phyloP scores from a whole-genome alignment of 2,797 vertebrate species.

The Helostoma temminkii region DNA sequence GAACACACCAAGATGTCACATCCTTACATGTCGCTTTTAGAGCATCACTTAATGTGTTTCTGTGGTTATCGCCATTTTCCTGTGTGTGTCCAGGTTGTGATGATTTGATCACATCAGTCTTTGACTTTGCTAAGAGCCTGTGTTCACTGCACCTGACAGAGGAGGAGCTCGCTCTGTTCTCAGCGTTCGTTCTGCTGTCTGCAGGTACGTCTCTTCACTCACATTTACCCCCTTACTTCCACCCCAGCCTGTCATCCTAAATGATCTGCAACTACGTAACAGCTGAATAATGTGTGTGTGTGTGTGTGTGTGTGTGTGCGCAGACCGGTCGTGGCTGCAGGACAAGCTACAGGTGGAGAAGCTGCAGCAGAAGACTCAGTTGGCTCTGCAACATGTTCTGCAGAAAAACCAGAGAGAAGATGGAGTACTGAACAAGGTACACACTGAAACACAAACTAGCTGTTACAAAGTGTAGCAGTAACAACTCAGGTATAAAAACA shows the following conservation, averaged over 20 bases:
- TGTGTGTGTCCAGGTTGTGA: conserved; percentile 86
- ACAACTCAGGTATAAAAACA: no score
- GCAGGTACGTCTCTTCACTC: conserved; percentile 84
- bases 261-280: no score
- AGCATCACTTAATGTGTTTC: not conserved
- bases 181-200: conserved; percentile 91
- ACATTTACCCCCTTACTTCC: not conserved
- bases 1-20: no score
- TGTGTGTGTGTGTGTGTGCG: conserved; percentile 70
- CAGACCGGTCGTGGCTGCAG: conserved; percentile 95
- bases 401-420: conserved; percentile 94
- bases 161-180: conserved; percentile 94
- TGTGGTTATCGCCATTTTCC: not conserved
- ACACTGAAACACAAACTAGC: conserved; percentile 2
- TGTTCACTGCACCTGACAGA: conserved; percentile 92
- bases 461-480: no score
- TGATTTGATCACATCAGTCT: conserved; percentile 93
- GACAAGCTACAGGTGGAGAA: conserved; percentile 94
- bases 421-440: conserved; percentile 91
- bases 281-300: conserved; percentile 72
- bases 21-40: not conserved
- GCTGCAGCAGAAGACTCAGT: conserved; percentile 92
- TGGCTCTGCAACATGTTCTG: conserved; percentile 91
- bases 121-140: conserved; percentile 93
- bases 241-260: no score